These are phyloP conservation scores for Gastrophryne carolinensis DNA, from an alignment of 2,797 vertebrate genomes.

Conservation along the genomic window DNA sequence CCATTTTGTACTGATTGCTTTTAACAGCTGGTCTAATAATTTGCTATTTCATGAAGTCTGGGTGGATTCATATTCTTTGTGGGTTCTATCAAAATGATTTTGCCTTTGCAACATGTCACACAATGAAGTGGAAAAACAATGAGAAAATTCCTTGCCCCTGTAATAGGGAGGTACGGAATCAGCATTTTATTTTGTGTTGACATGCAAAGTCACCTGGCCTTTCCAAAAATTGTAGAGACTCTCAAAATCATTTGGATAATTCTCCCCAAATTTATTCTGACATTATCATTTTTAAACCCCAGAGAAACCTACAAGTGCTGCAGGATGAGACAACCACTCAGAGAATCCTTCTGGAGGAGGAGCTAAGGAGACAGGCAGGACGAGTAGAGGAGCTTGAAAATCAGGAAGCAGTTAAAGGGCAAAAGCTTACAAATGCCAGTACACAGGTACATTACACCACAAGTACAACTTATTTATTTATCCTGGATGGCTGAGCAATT, in stretches of 20 bases:
- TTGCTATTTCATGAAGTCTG: not conserved
- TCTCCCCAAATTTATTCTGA: not conserved
- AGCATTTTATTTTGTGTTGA: too few species aligned
- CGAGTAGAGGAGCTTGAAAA: not conserved
- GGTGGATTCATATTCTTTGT: too few species aligned
- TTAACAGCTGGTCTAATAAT: not conserved
- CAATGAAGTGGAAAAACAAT: too few species aligned
- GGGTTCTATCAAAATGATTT: too few species aligned
- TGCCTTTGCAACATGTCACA: too few species aligned
- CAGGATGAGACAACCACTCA: constrained; percentile 16
- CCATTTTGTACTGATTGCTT: not conserved
- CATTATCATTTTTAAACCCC: not conserved
- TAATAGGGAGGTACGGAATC: too few species aligned
- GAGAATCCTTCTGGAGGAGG: constrained; percentile 16
- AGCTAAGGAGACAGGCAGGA: constrained; percentile 15
- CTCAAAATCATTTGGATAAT: too few species aligned
- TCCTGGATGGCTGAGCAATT: too few species aligned
- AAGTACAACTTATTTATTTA: too few species aligned
- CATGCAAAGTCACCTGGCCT: too few species aligned
- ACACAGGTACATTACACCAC: constrained; percentile 14
- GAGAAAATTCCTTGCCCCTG: too few species aligned
- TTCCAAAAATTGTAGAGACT: too few species aligned
- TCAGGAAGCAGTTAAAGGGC: not conserved
- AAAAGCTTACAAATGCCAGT: not conserved
- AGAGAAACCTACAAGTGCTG: constrained; percentile 14